Evolutionary conservation across 2,797 vertebrate species (phyloP), one percentile per base, ranked within the genome.

Genomic region (Anolis apletophallus): DNA sequence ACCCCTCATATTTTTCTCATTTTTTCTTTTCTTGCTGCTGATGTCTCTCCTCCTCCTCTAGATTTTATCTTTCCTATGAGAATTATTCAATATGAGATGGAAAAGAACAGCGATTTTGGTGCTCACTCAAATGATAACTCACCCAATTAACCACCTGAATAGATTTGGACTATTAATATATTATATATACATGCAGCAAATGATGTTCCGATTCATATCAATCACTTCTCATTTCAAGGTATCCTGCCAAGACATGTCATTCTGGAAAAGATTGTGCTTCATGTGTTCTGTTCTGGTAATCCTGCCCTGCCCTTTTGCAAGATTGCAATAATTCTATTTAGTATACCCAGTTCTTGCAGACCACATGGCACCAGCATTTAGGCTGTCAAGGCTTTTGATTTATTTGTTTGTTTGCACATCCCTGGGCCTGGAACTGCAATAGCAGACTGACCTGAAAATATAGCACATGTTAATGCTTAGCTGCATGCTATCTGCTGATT

Each of bases 131-230:
- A 77, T 50, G 74, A 36, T 54, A 75, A 81, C 52, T 72, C 64
- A 46, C 74, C 55, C 71, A 80, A n/a, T 86, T 86, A 74, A 73
- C 57, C 69, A 80, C 36, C 29, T 87, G 64, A 72, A 34, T 50
- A 59, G n/a, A 34, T 10, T 59, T 87, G 40, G 74, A 83, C n/a
- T 83, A 69, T 69, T 64, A 83, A 61, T 87, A 83, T 83, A 68
- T 81, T 86, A 72, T 59, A 77, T 71, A 40, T 74, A 55, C 21
- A 86, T 32, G 16, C 61, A 81, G 32, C 17, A 87, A 73, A 32
- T n/a, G 10, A 80, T 74, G 29, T 64, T 64, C 46, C 78, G 80
- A 46, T 61, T 72, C 54, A 13, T 83, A 83, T 52, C 74, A 82
- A 59, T 71, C 64, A 87, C 16, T 74, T 74, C 5, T 23, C 67